phyloP scores from a whole-genome alignment of 1,140 invertebrate genomes.

The Drosophila tropicalis region DNA sequence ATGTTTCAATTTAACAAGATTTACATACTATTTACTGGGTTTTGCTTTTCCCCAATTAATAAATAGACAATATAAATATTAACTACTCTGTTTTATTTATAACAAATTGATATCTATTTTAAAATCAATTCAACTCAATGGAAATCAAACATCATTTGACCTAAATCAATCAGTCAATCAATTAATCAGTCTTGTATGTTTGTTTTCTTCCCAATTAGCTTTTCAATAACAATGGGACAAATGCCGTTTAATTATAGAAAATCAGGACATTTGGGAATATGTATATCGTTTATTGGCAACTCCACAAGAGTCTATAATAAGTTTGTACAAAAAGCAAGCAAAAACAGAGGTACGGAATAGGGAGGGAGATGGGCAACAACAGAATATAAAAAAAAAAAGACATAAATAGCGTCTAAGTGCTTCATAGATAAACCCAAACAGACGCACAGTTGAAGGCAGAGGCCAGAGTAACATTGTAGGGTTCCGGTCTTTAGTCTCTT shows the following conservation, averaged over 20 bases:
- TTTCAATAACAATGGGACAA: slow-evolving; percentile 34
- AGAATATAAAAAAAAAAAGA: slow-evolving; percentile 53
- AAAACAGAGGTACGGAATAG: slow-evolving; percentile 28
- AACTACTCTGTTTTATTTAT: too few relatives aligned
- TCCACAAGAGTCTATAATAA: slow-evolving; percentile 8
- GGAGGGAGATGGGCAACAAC: background rate
- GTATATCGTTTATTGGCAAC: slow-evolving; percentile 54
- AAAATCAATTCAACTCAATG: background rate
- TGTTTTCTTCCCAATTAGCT: slow-evolving; percentile 64
- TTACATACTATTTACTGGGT: too few relatives aligned
- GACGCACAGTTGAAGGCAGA: slow-evolving; percentile 23
- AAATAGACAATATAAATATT: too few relatives aligned
- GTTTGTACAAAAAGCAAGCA: slow-evolving; percentile 15
- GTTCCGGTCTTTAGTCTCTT: background rate
- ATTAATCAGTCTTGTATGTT: slow-evolving; percentile 61
- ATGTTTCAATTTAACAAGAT: too few relatives aligned
- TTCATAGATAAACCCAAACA: slow-evolving; percentile 67
- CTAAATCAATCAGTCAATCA: slow-evolving; percentile 49
- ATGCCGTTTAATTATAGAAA: slow-evolving; percentile 35
- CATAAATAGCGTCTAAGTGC: slow-evolving; percentile 73
- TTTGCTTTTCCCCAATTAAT: too few relatives aligned
- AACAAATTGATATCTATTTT: background rate
- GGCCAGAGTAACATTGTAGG: background rate
- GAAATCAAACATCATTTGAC: background rate
- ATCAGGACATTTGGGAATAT: slow-evolving; percentile 55